Percentiles rank a stretch among this genome's conserved stretches.
These are phyloP conservation scores for Phrynocephalus guinanensis DNA, from an alignment of 2,797 vertebrate species.

Conservation along the genomic window DNA sequence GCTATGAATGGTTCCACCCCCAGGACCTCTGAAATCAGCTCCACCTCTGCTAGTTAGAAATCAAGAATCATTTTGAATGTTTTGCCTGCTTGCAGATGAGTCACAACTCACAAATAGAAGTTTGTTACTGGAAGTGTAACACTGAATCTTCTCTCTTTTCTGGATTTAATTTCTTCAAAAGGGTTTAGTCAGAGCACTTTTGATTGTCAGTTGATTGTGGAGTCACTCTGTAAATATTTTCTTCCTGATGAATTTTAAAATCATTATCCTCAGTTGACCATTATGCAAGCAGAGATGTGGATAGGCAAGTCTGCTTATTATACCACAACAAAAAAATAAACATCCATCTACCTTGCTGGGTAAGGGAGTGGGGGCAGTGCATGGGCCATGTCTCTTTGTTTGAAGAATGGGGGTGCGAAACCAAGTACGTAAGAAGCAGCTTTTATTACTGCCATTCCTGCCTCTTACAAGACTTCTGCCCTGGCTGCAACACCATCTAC, in stretches of 20 bases:
- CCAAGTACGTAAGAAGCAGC: no score
- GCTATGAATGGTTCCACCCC: conserved; percentile 66
- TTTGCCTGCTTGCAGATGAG: conserved; percentile 4
- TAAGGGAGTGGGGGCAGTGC: no score
- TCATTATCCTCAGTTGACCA: neutral
- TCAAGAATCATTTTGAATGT: neutral
- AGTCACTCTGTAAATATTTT: conserved; percentile 5
- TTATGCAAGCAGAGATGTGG: neutral
- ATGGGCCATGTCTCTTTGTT: no score
- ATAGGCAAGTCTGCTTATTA: neutral
- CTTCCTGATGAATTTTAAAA: neutral
- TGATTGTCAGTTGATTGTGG: neutral
- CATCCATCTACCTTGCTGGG: neutral
- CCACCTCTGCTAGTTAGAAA: conserved; percentile 61
- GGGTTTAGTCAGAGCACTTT: neutral
- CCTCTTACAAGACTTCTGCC: no score
- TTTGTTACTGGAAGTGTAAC: conserved; percentile 31
- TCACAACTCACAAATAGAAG: conserved; percentile 38
- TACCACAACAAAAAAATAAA: neutral
- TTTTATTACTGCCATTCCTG: no score
- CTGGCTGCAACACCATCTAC: no score
- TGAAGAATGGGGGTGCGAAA: no score
- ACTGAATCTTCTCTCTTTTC: neutral
- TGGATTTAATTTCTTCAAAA: conserved; percentile 39
- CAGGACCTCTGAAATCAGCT: conserved; percentile 57